Conservation (phyloP, 2,113 vertebrate genomes). For the Prionailurus bengalensis region DNA sequence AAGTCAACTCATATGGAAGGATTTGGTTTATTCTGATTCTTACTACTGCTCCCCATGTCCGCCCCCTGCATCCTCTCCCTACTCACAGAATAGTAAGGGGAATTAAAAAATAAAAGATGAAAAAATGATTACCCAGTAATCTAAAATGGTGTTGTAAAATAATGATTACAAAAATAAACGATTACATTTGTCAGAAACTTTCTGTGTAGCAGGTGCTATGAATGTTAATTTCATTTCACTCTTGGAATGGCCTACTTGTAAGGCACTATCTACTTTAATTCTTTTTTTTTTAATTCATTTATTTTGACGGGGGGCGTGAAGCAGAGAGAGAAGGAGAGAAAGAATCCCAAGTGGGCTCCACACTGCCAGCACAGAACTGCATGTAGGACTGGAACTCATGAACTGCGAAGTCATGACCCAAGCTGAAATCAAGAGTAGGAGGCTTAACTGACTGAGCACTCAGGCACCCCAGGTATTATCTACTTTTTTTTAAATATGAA, state of each 20-base stretch:
- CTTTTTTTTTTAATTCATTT: no score
- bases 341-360: no score
- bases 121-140: not conserved
- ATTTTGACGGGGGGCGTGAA: no score
- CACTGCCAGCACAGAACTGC: no score
- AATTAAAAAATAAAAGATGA: not conserved
- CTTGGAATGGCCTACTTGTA: not conserved
- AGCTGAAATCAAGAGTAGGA: no score
- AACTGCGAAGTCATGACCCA: no score
- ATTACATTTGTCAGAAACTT: not conserved
- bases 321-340: no score
- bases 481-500: no score
- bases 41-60: not conserved
- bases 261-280: not conserved
- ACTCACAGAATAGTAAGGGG: not conserved
- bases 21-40: not conserved
- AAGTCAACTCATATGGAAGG: not conserved
- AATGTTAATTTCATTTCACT: not conserved
- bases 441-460: no score
- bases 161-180: not conserved
- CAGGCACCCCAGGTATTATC: no score
- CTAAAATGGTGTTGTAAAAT: not conserved
- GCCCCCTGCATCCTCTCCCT: not conserved
- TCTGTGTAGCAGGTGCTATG: not conserved
- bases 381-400: no score